phyloP scores from a whole-genome alignment of 2,888 invertebrate genomes.

The Chaetogeoica ovagalla region DNA sequence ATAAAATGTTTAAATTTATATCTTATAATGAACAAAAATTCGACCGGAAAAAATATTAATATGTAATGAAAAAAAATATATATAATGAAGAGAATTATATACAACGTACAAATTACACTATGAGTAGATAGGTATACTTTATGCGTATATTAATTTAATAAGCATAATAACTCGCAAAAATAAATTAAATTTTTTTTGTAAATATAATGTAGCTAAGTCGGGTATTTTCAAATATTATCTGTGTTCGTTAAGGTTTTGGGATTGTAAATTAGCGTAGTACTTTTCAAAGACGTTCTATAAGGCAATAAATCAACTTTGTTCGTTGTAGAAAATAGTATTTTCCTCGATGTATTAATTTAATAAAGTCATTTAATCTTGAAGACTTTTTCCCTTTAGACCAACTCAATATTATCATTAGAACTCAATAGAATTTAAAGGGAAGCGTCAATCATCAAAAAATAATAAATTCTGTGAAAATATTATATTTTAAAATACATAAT shows the following conservation, averaged over 20 bases:
- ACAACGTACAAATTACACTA: too few relatives aligned
- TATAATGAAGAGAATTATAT: too few relatives aligned
- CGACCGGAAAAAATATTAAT: too few relatives aligned
- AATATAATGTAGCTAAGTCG: not conserved
- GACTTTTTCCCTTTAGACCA: constrained; percentile 21
- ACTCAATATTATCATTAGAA: not conserved
- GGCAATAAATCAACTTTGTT: constrained; percentile 39
- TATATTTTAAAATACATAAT: not conserved
- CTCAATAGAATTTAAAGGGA: constrained; percentile 7
- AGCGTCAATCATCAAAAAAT: constrained; percentile 8
- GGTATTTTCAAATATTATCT: not conserved
- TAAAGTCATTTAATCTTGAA: constrained; percentile 28
- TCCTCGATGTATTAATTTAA: constrained; percentile 15
- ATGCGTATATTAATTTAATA: too few relatives aligned
- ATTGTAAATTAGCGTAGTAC: constrained; percentile 19
- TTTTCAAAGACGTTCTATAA: constrained; percentile 18
- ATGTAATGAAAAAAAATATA: too few relatives aligned
- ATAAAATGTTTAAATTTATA: too few relatives aligned
- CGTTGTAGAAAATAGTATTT: constrained; percentile 23
- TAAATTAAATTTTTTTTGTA: too few relatives aligned
- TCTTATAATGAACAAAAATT: too few relatives aligned
- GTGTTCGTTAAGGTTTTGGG: not conserved
- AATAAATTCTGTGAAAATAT: not conserved
- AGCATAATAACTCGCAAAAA: not conserved
- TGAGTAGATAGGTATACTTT: too few relatives aligned